phyloP scores from a whole-genome alignment of 1,140 invertebrate species.

The Drosophila suzukii region DNA sequence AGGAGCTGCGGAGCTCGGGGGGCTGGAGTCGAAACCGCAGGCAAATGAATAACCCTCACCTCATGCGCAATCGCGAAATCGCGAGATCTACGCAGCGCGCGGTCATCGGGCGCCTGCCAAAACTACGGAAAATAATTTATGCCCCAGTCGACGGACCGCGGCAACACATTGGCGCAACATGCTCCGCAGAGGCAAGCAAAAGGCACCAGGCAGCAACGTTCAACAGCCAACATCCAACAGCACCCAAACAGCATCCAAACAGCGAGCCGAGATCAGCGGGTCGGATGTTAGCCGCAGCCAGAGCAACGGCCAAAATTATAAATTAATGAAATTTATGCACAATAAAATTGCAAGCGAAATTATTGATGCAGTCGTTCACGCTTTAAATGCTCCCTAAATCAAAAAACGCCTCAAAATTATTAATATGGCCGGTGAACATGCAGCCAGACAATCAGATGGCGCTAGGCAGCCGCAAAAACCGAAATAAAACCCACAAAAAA shows the following conservation, averaged over 20 bases:
- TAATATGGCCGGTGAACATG: slow-evolving; percentile 75
- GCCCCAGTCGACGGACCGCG: slow-evolving; percentile 70
- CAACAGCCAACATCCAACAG: slow-evolving; percentile 1
- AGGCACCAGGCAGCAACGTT: slow-evolving; percentile 8
- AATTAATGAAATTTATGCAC: slow-evolving; percentile 85
- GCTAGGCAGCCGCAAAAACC: slow-evolving; percentile 31
- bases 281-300: slow-evolving; percentile 47
- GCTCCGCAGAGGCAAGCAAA: slow-evolving; percentile 37
- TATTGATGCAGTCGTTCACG: slow-evolving; percentile 84
- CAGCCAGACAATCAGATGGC: slow-evolving; percentile 62
- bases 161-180: slow-evolving; percentile 81
- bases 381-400: slow-evolving; percentile 84
- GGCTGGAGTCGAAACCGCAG: slow-evolving; percentile 41
- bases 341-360: slow-evolving; percentile 84
- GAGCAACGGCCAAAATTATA: slow-evolving; percentile 81
- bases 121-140: slow-evolving; percentile 84
- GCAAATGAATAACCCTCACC: slow-evolving; percentile 74
- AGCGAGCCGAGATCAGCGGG: slow-evolving; percentile 44
- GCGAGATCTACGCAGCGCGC: slow-evolving; percentile 75
- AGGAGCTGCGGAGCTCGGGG: background rate
- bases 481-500: background rate
- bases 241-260: slow-evolving; percentile 6
- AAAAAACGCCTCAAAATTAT: slow-evolving; percentile 75
- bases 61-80: slow-evolving; percentile 75
- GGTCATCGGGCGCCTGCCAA: slow-evolving; percentile 79